phyloP scores from a whole-genome alignment of 2,113 vertebrate species.

The Excalfactoria chinensis region DNA sequence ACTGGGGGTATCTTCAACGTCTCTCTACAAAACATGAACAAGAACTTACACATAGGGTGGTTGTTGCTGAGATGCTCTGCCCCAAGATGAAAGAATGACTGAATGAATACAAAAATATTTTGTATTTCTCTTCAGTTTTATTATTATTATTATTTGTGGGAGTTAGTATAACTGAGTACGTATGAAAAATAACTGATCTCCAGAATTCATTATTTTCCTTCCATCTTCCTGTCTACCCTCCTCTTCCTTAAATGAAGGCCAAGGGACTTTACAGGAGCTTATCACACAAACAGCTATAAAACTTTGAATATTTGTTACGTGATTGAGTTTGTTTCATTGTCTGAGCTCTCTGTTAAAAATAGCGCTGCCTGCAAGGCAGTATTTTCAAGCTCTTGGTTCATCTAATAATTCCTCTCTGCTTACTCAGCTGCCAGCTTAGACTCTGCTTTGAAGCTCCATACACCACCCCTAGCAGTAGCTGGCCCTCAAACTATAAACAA shows the following conservation, averaged over 20 bases:
- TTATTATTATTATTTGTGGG: not conserved
- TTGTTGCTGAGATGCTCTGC: not conserved
- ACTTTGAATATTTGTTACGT: constrained; percentile 21
- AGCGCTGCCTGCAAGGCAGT: not conserved
- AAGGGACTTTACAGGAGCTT: constrained; percentile 27
- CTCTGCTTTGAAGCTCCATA: not conserved
- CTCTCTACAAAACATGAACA: not conserved
- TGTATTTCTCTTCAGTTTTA: not conserved
- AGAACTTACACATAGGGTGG: not conserved
- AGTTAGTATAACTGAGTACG: not conserved
- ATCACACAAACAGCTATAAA: constrained; percentile 28
- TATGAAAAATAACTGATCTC: not conserved
- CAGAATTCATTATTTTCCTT: constrained; percentile 5
- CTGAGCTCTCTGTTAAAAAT: not conserved
- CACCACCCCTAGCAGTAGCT: not conserved
- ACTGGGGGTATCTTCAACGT: not conserved
- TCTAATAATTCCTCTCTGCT: not conserved
- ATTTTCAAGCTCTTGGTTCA: not conserved
- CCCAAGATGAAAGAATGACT: not conserved
- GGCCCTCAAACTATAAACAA: not conserved
- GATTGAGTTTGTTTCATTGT: constrained; percentile 11
- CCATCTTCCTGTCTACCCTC: not conserved
- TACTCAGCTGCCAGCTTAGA: constrained; percentile 6
- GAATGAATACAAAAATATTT: not conserved
- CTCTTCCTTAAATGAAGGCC: not conserved